These are phyloP conservation scores for Origma solitaria DNA, from an alignment of 2,113 vertebrate species.

Conservation along the genomic window DNA sequence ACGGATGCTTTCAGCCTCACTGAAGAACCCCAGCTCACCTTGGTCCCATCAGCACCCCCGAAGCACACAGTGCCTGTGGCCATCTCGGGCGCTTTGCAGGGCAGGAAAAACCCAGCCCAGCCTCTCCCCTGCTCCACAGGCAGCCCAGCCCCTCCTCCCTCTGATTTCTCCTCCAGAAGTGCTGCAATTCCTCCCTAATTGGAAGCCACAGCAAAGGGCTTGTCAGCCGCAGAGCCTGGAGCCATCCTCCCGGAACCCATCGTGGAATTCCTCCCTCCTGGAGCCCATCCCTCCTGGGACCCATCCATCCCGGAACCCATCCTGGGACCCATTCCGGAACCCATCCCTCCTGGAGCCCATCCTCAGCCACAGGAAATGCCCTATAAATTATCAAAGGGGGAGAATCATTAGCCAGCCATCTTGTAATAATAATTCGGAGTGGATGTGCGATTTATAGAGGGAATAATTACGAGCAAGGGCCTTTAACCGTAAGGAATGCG, in stretches of 20 bases:
- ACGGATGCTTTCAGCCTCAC: fast-evolving
- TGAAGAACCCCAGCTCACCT: no score
- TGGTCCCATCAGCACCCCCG: background rate
- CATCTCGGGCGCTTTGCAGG: background rate
- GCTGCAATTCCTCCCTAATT: background rate
- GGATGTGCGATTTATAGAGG: background rate
- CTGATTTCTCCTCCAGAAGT: background rate
- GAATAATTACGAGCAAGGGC: background rate
- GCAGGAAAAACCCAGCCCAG: background rate
- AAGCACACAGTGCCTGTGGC: background rate
- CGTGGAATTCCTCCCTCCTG: no score
- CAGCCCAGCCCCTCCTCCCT: background rate
- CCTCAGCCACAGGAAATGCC: background rate
- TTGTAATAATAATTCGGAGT: background rate
- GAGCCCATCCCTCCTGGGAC: background rate
- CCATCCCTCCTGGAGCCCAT: background rate
- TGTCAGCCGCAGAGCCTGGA: background rate
- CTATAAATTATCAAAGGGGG: conserved; percentile 13
- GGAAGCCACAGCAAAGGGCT: background rate
- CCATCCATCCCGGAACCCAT: no score
- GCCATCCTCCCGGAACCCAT: no score
- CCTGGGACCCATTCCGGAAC: no score
- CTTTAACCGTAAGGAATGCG: background rate
- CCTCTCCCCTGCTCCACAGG: background rate
- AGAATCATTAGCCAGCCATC: conserved; percentile 20